These are phyloP conservation scores for Notoglanidium macrostoma DNA, from an alignment of 2,797 vertebrate species.

Conservation along the genomic window DNA sequence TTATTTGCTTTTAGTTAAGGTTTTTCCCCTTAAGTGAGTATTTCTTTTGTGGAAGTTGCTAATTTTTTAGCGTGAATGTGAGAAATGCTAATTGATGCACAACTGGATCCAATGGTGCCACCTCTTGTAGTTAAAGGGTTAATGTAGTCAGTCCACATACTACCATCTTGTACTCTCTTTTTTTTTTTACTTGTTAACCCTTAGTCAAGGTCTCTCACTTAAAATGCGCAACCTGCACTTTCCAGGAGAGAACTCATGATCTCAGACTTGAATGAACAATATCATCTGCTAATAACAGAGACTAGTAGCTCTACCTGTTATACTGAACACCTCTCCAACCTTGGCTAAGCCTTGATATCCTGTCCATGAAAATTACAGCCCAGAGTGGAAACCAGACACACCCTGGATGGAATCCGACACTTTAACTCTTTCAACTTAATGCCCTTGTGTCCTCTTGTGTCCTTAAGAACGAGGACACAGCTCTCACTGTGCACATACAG, in stretches of 20 bases:
- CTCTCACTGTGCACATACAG: not conserved
- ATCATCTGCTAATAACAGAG: not conserved
- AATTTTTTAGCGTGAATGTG: too few relatives aligned
- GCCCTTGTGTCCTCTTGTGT: not conserved
- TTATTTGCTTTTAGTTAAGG: too few relatives aligned
- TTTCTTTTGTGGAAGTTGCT: too few relatives aligned
- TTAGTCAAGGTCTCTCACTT: not conserved
- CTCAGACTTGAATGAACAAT: not conserved
- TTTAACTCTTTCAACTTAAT: not conserved
- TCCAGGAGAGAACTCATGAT: not conserved
- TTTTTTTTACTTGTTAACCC: not conserved
- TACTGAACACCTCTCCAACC: not conserved
- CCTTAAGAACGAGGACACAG: not conserved
- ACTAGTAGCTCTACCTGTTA: not conserved
- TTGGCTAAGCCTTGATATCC: not conserved
- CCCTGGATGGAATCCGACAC: not conserved
- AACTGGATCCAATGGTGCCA: too few relatives aligned
- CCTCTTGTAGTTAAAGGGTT: not conserved
- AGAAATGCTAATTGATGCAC: too few relatives aligned
- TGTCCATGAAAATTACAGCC: not conserved
- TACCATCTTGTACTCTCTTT: not conserved
- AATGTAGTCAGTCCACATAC: not conserved
- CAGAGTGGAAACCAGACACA: not conserved
- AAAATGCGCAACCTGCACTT: not conserved
- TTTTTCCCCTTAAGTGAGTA: too few relatives aligned